A percentile compares a stretch with the other conserved stretches of the same genome.
Evolutionary conservation across 2,888 invertebrate genomes (phyloP).

Genomic region (Altica lythri): DNA sequence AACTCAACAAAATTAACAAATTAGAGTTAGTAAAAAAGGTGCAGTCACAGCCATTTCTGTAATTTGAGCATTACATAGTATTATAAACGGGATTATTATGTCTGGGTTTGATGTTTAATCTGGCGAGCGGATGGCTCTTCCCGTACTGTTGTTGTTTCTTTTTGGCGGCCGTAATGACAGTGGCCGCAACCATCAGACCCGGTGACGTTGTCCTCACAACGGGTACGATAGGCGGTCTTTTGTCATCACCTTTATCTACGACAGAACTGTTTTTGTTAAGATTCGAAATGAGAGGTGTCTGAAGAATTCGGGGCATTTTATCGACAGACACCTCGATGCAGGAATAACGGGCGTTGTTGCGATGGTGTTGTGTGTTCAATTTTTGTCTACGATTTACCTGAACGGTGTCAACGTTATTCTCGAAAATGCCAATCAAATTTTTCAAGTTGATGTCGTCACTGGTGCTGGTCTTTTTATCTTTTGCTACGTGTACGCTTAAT

Average conservation of each 20-base stretch:
- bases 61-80: conserved; percentile 73
- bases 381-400: conserved; percentile 39
- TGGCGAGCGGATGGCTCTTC: conserved; percentile 88
- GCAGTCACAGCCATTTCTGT: conserved; percentile 50
- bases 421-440: conserved; percentile 77
- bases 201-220: conserved; percentile 51
- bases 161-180: conserved; percentile 69
- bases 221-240: conserved; percentile 57
- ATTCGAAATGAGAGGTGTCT: conserved; percentile 47
- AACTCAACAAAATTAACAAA: conserved; percentile 21
- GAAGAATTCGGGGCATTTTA: conserved; percentile 37
- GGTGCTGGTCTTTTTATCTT: conserved; percentile 42
- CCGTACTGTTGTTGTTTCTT: conserved; percentile 88
- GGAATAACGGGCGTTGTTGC: conserved; percentile 48
- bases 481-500: conserved; percentile 62
- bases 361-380: conserved; percentile 28
- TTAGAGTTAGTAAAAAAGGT: conserved; percentile 38
- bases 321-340: conserved; percentile 52
- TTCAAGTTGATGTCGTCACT: conserved; percentile 72
- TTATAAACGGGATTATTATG: conserved; percentile 85
- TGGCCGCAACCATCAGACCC: conserved; percentile 66
- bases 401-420: conserved; percentile 54
- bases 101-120: conserved; percentile 78
- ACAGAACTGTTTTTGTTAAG: conserved; percentile 40
- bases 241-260: conserved; percentile 45